Conservation (phyloP, 2,797 vertebrate genomes). For the Enteromius afrohamiltoni region DNA sequence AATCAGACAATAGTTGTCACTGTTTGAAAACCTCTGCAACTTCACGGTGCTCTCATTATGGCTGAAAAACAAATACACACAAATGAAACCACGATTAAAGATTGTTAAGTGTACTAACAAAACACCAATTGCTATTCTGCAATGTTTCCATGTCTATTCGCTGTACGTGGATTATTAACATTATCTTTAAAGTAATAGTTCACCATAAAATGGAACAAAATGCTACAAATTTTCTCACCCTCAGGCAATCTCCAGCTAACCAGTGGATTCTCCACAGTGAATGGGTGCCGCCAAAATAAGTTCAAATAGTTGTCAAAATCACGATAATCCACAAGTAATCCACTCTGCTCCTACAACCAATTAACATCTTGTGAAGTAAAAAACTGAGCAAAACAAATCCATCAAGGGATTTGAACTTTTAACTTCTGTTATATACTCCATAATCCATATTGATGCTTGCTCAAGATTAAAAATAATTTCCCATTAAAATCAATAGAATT, state of each 20-base stretch:
- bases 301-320: background rate
- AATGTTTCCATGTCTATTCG: background rate
- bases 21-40: constrained; percentile 75
- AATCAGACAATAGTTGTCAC: constrained; percentile 79
- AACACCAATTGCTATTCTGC: background rate
- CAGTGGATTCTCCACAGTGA: background rate
- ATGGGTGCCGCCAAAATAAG: background rate
- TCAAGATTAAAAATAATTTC: no score
- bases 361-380: background rate
- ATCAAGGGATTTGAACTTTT: background rate
- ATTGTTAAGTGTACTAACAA: background rate
- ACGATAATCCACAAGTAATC: background rate
- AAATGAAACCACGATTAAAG: background rate
- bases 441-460: background rate
- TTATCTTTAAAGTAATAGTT: background rate
- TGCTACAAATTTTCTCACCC: background rate
- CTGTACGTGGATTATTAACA: background rate
- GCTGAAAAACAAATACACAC: constrained; percentile 60
- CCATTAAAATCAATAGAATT: no score
- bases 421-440: background rate
- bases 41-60: constrained; percentile 73
- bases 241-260: background rate
- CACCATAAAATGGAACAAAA: background rate
- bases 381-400: background rate
- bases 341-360: background rate